Conservation (phyloP, 1,140 invertebrate genomes). For the Pachypsylla venusta region DNA sequence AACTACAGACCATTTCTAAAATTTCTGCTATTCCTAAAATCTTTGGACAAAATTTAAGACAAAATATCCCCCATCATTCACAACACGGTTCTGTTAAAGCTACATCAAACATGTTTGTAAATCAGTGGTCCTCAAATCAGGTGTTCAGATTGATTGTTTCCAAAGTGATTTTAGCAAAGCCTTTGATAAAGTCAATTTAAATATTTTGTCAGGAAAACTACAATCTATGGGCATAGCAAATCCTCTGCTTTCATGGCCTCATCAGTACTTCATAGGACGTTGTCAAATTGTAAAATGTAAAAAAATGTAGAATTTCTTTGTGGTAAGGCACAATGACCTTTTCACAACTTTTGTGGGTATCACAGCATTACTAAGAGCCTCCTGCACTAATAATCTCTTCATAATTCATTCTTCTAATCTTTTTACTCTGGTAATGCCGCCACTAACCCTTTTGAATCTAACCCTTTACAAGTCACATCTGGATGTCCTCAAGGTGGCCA, state of each 20-base stretch:
- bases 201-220: constrained; percentile 9
- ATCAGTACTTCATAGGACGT: constrained; percentile 1
- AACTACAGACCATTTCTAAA: constrained; percentile 20
- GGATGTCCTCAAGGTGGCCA: constrained; percentile 11
- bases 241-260: constrained; percentile 3
- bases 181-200: constrained; percentile 11
- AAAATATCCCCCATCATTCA: no score
- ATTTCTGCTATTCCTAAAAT: constrained; percentile 19
- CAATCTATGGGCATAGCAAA: not conserved
- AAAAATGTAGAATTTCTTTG: no score
- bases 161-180: constrained; percentile 16
- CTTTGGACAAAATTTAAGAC: no score
- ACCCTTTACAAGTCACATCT: not conserved
- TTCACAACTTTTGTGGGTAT: no score
- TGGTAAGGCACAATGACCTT: no score
- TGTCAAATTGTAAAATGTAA: constrained; percentile 3
- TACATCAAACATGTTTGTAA: constrained; percentile 13
- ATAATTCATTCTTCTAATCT: no score
- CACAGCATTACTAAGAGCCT: no score
- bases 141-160: constrained; percentile 10
- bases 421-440: no score
- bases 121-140: no score
- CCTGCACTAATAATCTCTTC: no score
- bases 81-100: constrained; percentile 11
- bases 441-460: not conserved